Base-by-base conservation (phyloP, 2,888 invertebrate species). In the Cremastinae sp. region DNA sequence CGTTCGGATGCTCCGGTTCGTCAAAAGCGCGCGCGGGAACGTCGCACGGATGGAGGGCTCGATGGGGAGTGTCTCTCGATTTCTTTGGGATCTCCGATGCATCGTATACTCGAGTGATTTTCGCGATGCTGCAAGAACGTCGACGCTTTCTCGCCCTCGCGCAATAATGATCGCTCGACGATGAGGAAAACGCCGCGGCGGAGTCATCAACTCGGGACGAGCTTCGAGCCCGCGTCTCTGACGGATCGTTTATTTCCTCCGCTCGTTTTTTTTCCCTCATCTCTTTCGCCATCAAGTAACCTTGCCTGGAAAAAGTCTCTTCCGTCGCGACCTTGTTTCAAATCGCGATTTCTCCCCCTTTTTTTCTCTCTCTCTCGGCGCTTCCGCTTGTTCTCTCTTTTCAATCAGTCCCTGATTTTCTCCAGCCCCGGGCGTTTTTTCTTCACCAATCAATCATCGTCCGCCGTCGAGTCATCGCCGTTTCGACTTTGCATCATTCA, bases 101-200 rank as follows among this genome's bases (percentile, higher is more conserved):
- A 36, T 47, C 38, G n/a, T 47, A 18, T 56, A 36, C 43, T 59
- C 61, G 65, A 73, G 58, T 84, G 73, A 85, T 85, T 84, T 84
- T 75, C 79, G 80, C 79, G 69, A 73, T 65, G 49, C 47, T 61
- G 74, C 69, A 76, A 74, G 12, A 51, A 58, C 28, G 43, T 49
- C 41, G 54, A 14, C 38, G 49, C n/a, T 38, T 34, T 65, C 43
- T 58, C 64, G 12, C 54, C 12, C 58, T 61, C 64, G 58, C 65
- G 81, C 79, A 79, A 81, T 82, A 83, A 85, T 81, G 85, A 84
- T 84, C 81, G 76, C 79, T 76, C 71, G 69, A 74, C n/a, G 45
- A 16, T n/a, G n/a, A n/a, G n/a, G n/a, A 53, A 65, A 53, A 65
- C 53, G 22, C 43, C 28, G n/a, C n/a, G 38, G 14, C 20, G 34